Evolutionary conservation across 2,888 invertebrate species (phyloP).

Genomic region (Leptarthrus brevirostris): DNA sequence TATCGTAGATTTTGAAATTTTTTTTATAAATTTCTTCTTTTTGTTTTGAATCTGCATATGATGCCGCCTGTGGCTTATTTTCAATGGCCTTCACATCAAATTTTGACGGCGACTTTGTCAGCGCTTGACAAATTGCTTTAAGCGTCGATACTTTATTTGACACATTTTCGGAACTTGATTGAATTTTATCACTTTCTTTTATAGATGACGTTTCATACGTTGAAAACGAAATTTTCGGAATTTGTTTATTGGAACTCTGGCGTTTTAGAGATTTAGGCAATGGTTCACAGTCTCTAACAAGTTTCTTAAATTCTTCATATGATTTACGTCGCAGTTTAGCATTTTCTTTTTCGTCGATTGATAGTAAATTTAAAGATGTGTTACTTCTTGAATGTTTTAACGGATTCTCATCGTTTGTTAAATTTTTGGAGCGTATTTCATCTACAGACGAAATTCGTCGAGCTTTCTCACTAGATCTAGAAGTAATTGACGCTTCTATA

Average conservation of each 20-base stretch:
- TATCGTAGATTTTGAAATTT: slow-evolving; percentile 67
- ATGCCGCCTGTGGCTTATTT: background rate
- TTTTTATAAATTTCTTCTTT: slow-evolving; percentile 59
- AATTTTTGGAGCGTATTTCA: slow-evolving; percentile 4
- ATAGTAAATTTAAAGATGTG: background rate
- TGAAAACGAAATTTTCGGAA: slow-evolving; percentile 6
- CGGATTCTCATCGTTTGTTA: background rate
- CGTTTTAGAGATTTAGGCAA: slow-evolving; percentile 57
- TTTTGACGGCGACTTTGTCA: slow-evolving; percentile 46
- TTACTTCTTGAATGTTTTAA: background rate
- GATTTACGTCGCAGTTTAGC: slow-evolving; percentile 63
- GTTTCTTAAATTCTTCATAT: slow-evolving; percentile 67
- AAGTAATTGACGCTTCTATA: background rate
- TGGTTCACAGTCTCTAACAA: slow-evolving; percentile 63
- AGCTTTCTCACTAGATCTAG: background rate
- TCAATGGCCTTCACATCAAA: slow-evolving; percentile 18
- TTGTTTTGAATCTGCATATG: slow-evolving; percentile 21
- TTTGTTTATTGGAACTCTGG: slow-evolving; percentile 60
- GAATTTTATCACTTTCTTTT: slow-evolving; percentile 14
- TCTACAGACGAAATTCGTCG: slow-evolving; percentile 17
- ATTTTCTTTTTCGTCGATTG: slow-evolving; percentile 25
- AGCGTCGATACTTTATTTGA: slow-evolving; percentile 28
- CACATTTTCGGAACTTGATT: slow-evolving; percentile 1
- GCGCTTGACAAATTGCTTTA: slow-evolving; percentile 49
- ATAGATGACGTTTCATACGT: slow-evolving; percentile 3